These are phyloP conservation scores for Ridgeia piscesae DNA, from an alignment of 1,140 invertebrate genomes.

Conservation along the genomic window DNA sequence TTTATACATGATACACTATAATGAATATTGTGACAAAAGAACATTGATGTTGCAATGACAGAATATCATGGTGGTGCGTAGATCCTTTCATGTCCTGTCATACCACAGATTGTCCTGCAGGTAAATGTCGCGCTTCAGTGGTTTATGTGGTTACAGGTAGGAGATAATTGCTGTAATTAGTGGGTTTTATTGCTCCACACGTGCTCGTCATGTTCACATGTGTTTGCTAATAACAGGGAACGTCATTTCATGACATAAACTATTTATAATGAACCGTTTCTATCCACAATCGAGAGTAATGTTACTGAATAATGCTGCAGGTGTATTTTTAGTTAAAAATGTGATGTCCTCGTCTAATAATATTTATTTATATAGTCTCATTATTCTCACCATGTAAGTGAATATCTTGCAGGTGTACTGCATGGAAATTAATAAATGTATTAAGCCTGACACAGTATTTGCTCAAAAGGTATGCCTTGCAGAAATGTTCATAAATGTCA, in stretches of 20 bases:
- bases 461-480: too few relatives aligned
- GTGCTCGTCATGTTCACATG: neutral
- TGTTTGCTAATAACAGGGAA: neutral
- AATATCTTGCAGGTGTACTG: too few relatives aligned
- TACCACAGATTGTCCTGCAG: neutral
- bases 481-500: too few relatives aligned
- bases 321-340: too few relatives aligned
- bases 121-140: neutral
- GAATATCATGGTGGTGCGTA: neutral
- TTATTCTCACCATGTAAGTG: too few relatives aligned
- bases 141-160: neutral
- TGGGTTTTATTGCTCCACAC: neutral
- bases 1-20: neutral
- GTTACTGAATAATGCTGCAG: neutral
- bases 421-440: too few relatives aligned
- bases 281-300: neutral
- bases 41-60: neutral
- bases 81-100: neutral
- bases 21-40: neutral
- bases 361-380: too few relatives aligned
- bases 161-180: neutral
- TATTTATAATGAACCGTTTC: neutral
- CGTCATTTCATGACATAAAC: neutral
- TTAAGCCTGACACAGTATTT: too few relatives aligned
- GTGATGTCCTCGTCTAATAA: too few relatives aligned